These are phyloP conservation scores for Psilopsiagon aymara DNA, from an alignment of 2,113 vertebrate species.

Conservation along the genomic window DNA sequence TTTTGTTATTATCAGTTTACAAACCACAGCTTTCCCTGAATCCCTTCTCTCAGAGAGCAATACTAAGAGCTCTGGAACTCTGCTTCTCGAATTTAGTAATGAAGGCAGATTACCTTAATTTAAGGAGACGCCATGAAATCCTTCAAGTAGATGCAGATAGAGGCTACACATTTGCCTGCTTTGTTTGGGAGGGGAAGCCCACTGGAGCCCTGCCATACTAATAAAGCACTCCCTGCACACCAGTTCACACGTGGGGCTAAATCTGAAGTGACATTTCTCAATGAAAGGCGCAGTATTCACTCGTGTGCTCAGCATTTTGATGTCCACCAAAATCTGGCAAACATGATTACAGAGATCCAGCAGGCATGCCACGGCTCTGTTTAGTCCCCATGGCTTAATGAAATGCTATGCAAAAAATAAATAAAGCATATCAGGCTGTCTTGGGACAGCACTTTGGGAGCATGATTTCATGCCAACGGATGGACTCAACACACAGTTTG, in stretches of 20 bases:
- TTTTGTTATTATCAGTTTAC: neutral
- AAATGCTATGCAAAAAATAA: neutral
- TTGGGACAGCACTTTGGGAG: neutral
- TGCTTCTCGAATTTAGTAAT: constrained; percentile 29
- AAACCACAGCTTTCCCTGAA: neutral
- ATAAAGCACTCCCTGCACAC: neutral
- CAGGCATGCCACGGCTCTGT: constrained; percentile 52
- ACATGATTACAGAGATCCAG: constrained; percentile 6
- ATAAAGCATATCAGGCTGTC: neutral
- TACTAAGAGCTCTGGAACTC: neutral
- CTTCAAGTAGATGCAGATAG: neutral
- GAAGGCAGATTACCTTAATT: constrained; percentile 62
- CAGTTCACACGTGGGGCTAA: constrained; percentile 12
- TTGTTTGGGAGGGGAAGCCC: constrained; percentile 33
- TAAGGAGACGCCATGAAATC: constrained; percentile 66
- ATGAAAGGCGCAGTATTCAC: constrained; percentile 15
- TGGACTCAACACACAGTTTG: neutral
- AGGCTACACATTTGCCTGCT: neutral
- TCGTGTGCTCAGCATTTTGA: constrained; percentile 20
- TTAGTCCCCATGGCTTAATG: neutral
- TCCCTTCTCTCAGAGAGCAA: neutral
- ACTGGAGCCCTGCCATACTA: neutral
- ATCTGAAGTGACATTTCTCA: constrained; percentile 40
- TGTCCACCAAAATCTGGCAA: constrained; percentile 19
- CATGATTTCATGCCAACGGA: neutral